Evolutionary conservation across 35 echinoderm and acorn worm species (phyloP), one percentile per base, ranked within the genome.

Genomic region (Apostichopus japonicus): DNA sequence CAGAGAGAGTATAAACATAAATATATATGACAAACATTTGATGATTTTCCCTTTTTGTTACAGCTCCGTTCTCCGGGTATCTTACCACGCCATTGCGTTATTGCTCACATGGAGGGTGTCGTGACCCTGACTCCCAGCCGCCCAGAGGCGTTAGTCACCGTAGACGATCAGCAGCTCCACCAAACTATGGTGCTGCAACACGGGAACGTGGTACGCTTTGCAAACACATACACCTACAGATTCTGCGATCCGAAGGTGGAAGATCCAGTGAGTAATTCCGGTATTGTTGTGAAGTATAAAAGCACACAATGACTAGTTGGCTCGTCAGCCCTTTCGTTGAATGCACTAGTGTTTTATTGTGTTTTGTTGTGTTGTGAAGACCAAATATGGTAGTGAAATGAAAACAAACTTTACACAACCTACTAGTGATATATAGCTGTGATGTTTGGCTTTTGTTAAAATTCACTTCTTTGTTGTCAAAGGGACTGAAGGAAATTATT

Each of bases 71-170:
- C 95, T 2, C 97, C 91, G 0, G 93, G 87, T 61, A 99, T 99
- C 81, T 81, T 92, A 53, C 95, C 97, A 4, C 95, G 97, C 73
- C 97, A 99, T 82, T 99, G 97, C 80, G 97, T 99, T 6, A 88
- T 99, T 22, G 93, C 97, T 22, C 96, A 99, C 91, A 96, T 99
- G 97, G 97, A 99, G 59, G 97, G 95, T 52, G 95, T 96, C 13
- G 95, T 99, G 53, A 99, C 95, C 7, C 80, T 99, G 21, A 99
- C 97, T 22, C 97, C 97, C 33, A 93, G 93, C 4, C 93, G 90
- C 57, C 93, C 95, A 4, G 95, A 99, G 16, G 95, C 95, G 1
- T 86, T 95, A 77, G 95, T 93, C 14, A 96, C 94, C 22, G 95
- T 99, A 14, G 92, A 96, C 80, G 91, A 93, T 19, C 91, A 96